Base-by-base conservation (phyloP, 2,797 vertebrate genomes). In the Gymnoscopelus microlampas region DNA sequence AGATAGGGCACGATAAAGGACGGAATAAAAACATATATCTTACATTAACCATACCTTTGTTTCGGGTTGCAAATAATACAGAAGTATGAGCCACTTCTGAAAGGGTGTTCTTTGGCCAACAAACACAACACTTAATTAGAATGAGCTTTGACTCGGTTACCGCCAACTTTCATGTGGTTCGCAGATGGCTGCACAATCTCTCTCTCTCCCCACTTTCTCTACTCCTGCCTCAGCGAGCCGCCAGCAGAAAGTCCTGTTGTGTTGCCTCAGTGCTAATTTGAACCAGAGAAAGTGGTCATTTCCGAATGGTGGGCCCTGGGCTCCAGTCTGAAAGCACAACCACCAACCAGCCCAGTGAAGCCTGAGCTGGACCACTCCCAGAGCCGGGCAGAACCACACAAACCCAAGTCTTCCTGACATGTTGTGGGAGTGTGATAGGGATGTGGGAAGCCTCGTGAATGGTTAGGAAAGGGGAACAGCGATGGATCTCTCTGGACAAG, bases 201-300 rank as follows among this genome's bases (percentile, higher is more conserved):
- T 85, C 72, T 70, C 72, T 70, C 74, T 55, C 71, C 60, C 60
- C 53, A 65, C 61, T 78, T 82, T 78, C 69, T 44, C 82, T 83
- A 64, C 79, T 89, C 81, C 84, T 90, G 83, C 72, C 79, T 81
- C 78, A 69, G 19, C 13, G 29, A 60, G 78, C 71, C 65, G 79
- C 85, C 85, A 85, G 79, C 83, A 70, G 79, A 88, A 86, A 87
- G 68, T 73, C 73, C 69, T 82, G 81, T 87, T 89, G 86, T 64
- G 66, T 90, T 91, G 90, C 88, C 75, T 88, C 87, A 80, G 80
- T 82, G 73, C 84, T 95, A 94, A 94, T 95, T 92, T 88, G 90
- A 95, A 95, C 90, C 93, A 94, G 93, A 93, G 85, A 76, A 44
- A 84, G 78, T 70, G 76, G 84, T 91, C 75, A 90, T 89, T 89